Percentiles rank a stretch among this genome's conserved stretches.
Conservation (phyloP, 2,888 invertebrate genomes). For the Nomada ferruginata region DNA sequence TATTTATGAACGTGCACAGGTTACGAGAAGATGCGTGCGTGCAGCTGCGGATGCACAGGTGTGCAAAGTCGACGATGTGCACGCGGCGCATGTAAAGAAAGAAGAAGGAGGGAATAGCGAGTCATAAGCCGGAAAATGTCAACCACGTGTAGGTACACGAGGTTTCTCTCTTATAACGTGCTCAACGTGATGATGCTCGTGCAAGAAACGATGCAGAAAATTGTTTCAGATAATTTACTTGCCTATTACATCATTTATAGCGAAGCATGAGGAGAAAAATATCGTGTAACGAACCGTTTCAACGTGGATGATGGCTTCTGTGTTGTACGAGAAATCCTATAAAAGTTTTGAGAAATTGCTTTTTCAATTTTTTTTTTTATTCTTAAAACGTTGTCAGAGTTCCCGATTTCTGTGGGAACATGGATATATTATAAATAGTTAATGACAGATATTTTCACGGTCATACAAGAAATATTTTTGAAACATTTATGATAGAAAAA, state of each 20-base stretch:
- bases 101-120: conserved; percentile 29
- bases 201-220: conserved; percentile 63
- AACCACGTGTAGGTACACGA: conserved; percentile 76
- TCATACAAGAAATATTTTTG: too few relatives aligned
- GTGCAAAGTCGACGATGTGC: conserved; percentile 33
- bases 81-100: conserved; percentile 43
- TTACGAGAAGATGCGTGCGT: conserved; percentile 34
- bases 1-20: conserved; percentile 23
- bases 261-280: conserved; percentile 32
- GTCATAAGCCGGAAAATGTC: conserved; percentile 76
- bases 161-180: conserved; percentile 59
- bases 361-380: too few relatives aligned
- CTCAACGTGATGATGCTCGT: conserved; percentile 58
- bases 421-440: too few relatives aligned
- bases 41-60: conserved; percentile 49
- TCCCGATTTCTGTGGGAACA: too few relatives aligned
- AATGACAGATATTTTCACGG: too few relatives aligned
- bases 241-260: conserved; percentile 47
- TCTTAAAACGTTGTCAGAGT: too few relatives aligned
- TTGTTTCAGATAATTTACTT: conserved; percentile 58
- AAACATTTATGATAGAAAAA: too few relatives aligned
- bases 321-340: too few relatives aligned
- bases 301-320: neutral
- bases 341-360: too few relatives aligned
- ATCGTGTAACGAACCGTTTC: conserved; percentile 26